These are phyloP conservation scores for Psix sp. DNA, from an alignment of 1,140 invertebrate genomes.

Conservation along the genomic window DNA sequence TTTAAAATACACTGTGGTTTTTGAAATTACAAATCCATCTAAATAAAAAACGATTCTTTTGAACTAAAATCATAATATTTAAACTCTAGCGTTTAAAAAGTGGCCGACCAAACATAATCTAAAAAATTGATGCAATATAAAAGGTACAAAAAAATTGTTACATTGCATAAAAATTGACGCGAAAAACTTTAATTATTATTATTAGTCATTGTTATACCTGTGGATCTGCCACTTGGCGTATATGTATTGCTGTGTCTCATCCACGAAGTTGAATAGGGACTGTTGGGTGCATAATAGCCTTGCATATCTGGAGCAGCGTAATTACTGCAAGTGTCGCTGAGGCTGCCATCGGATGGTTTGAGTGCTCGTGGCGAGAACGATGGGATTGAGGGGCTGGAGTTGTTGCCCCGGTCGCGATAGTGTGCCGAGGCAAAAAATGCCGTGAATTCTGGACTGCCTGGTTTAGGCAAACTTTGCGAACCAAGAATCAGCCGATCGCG, in stretches of 20 bases:
- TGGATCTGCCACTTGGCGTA: constrained; percentile 75
- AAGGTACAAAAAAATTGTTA: neutral
- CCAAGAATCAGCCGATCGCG: constrained; percentile 87
- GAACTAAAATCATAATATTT: no score
- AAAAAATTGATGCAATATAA: neutral
- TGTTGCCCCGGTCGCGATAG: constrained; percentile 68
- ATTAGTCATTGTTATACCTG: no score
- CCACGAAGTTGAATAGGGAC: constrained; percentile 79
- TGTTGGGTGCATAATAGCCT: constrained; percentile 74
- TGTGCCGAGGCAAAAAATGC: constrained; percentile 78
- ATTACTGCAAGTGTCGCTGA: constrained; percentile 83
- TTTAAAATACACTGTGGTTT: no score
- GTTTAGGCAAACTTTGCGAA: constrained; percentile 87
- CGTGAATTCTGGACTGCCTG: constrained; percentile 82
- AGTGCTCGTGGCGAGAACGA: constrained; percentile 72
- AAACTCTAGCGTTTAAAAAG: no score
- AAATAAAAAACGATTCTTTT: no score
- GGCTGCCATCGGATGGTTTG: constrained; percentile 82
- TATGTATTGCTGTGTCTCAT: constrained; percentile 80
- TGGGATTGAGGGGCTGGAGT: constrained; percentile 72
- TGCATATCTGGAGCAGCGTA: constrained; percentile 79
- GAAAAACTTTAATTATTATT: neutral
- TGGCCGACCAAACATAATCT: neutral
- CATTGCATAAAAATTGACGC: neutral
- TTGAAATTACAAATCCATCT: no score